Conservation (phyloP, 2,888 invertebrate genomes). For the Celastrina argiolus region DNA sequence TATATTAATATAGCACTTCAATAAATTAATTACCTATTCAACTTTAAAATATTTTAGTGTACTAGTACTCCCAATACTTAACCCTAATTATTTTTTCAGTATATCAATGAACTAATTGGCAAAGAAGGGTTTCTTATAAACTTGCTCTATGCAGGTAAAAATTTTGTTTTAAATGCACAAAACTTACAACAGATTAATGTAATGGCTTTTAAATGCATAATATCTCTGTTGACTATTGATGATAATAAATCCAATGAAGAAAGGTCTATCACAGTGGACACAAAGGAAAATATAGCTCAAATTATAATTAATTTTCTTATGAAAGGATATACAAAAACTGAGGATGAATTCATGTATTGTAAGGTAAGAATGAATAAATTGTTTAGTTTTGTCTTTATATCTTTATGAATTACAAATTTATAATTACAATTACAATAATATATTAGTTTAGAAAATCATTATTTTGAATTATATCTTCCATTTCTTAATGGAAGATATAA, state of each 20-base stretch:
- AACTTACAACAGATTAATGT: constrained; percentile 53
- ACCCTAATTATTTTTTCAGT: constrained; percentile 46
- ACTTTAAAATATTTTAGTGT: too few relatives aligned
- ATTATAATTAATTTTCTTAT: constrained; percentile 59
- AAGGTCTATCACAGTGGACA: constrained; percentile 39
- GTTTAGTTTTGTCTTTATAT: too few relatives aligned
- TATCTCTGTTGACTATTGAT: constrained; percentile 46
- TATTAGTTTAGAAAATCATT: too few relatives aligned
- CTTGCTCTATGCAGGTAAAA: constrained; percentile 47
- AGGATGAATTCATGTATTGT: constrained; percentile 68
- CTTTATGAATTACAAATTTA: too few relatives aligned
- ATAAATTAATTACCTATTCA: too few relatives aligned
- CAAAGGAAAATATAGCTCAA: constrained; percentile 55
- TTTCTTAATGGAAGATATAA: too few relatives aligned
- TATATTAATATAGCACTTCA: background rate
- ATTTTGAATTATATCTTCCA: too few relatives aligned
- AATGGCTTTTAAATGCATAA: constrained; percentile 56
- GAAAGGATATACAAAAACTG: constrained; percentile 48
- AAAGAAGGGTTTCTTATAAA: constrained; percentile 53
- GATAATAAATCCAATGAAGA: constrained; percentile 42
- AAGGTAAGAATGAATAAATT: constrained; percentile 70
- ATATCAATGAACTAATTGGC: constrained; percentile 57
- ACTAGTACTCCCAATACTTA: too few relatives aligned
- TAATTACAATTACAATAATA: too few relatives aligned
- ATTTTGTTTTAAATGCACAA: constrained; percentile 38